phyloP scores from a whole-genome alignment of 2,888 invertebrate genomes.

The Aradus depressus region DNA sequence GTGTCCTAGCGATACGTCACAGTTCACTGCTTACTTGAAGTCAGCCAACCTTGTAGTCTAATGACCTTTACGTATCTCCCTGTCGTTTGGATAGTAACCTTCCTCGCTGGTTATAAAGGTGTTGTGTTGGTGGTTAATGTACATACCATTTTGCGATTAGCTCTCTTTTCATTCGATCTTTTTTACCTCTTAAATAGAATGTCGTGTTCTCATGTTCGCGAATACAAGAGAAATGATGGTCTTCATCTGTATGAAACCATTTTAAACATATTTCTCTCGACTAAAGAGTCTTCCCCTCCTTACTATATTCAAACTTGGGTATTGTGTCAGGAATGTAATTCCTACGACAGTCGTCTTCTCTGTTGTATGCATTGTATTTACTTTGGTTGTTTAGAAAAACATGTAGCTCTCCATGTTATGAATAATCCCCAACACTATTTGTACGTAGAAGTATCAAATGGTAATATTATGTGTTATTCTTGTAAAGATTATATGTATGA shows the following conservation, averaged over 20 bases:
- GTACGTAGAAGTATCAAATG: conserved; percentile 75
- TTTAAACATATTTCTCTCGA: conserved; percentile 75
- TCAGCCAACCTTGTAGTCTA: too few relatives aligned
- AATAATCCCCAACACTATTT: conserved; percentile 70
- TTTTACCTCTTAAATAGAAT: too few relatives aligned
- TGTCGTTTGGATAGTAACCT: too few relatives aligned
- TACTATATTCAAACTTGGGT: conserved; percentile 4
- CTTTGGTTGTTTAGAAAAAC: conserved; percentile 77
- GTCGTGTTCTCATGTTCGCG: conserved; percentile 68
- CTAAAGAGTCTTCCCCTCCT: conserved; percentile 39
- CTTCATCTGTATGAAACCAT: conserved; percentile 63
- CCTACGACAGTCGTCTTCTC: conserved; percentile 70
- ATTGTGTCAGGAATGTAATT: conserved; percentile 67
- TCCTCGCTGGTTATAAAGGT: too few relatives aligned
- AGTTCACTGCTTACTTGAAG: too few relatives aligned
- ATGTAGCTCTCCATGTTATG: conserved; percentile 77
- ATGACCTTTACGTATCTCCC: too few relatives aligned
- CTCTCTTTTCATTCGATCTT: too few relatives aligned
- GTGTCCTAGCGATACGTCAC: too few relatives aligned
- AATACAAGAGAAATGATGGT: conserved; percentile 67
- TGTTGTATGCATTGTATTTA: conserved; percentile 84
- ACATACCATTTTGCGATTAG: too few relatives aligned
- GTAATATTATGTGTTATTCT: conserved; percentile 76
- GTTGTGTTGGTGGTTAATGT: too few relatives aligned
- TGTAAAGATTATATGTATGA: conserved; percentile 76